phyloP scores from a whole-genome alignment of 2,797 vertebrate genomes.

The Sciaenops ocellatus region DNA sequence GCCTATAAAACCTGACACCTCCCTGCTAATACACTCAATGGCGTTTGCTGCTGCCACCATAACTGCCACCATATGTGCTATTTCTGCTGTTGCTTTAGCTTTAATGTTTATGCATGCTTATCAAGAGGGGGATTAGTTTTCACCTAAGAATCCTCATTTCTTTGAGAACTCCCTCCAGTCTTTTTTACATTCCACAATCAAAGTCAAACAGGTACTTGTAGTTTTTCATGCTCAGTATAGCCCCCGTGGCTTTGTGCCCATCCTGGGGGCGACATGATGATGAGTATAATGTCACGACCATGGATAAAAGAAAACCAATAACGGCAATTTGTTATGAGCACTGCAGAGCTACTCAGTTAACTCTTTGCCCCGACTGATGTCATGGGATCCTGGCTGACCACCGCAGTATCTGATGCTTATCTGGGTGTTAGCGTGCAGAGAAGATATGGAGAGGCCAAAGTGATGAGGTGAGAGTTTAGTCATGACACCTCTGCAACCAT shows the following conservation, averaged over 20 bases:
- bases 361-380: constrained; percentile 66
- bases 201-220: not conserved
- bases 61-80: not conserved
- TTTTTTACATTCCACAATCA: not conserved
- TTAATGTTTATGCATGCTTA: no score
- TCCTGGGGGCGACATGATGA: constrained; percentile 23
- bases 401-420: constrained; percentile 76
- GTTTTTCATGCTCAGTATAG: not conserved
- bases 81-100: not conserved
- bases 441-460: constrained; percentile 39
- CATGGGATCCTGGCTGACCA: constrained; percentile 81
- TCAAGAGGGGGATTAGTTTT: no score
- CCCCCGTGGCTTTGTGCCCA: not conserved
- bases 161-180: not conserved
- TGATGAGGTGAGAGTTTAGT: constrained; percentile 63
- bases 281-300: constrained; percentile 56
- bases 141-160: not conserved
- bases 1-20: no score
- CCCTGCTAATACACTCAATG: not conserved
- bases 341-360: constrained; percentile 53
- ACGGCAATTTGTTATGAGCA: constrained; percentile 45
- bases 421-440: constrained; percentile 61
- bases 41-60: not conserved
- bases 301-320: constrained; percentile 31
- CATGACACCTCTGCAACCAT: constrained; percentile 57